phyloP scores from a whole-genome alignment of 2,888 invertebrate genomes.

The Brachyptera risi region DNA sequence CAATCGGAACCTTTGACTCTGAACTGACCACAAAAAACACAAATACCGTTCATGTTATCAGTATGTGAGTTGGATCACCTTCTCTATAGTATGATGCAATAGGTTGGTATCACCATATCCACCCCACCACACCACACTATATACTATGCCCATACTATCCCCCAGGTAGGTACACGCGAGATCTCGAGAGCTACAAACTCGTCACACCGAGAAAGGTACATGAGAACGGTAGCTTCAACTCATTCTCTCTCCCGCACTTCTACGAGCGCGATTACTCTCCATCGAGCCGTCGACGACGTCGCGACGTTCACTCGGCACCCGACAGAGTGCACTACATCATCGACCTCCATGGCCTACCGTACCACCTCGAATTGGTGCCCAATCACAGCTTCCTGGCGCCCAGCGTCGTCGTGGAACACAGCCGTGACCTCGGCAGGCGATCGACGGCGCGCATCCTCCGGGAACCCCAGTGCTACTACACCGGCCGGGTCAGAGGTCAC shows the following conservation, averaged over 20 bases:
- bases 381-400: constrained; percentile 51
- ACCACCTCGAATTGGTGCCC: constrained; percentile 50
- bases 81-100: no score
- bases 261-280: background rate
- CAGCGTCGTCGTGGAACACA: constrained; percentile 33
- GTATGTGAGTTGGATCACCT: no score
- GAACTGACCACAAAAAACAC: no score
- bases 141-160: no score
- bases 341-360: constrained; percentile 40
- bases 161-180: constrained; percentile 49
- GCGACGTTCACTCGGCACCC: background rate
- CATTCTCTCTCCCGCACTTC: constrained; percentile 47
- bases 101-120: no score
- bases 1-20: no score
- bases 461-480: constrained; percentile 48
- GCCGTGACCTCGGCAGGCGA: background rate
- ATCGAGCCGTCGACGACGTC: no score
- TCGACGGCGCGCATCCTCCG: constrained; percentile 22
- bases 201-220: constrained; percentile 48
- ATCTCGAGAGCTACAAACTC: constrained; percentile 46
- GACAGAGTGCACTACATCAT: constrained; percentile 39
- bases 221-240: constrained; percentile 47
- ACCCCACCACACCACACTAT: no score
- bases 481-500: constrained; percentile 47
- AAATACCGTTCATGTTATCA: no score